Evolutionary conservation across 2,113 vertebrate genomes (phyloP), one percentile per base, ranked within the genome.

Genomic region (Podilymbus podiceps): DNA sequence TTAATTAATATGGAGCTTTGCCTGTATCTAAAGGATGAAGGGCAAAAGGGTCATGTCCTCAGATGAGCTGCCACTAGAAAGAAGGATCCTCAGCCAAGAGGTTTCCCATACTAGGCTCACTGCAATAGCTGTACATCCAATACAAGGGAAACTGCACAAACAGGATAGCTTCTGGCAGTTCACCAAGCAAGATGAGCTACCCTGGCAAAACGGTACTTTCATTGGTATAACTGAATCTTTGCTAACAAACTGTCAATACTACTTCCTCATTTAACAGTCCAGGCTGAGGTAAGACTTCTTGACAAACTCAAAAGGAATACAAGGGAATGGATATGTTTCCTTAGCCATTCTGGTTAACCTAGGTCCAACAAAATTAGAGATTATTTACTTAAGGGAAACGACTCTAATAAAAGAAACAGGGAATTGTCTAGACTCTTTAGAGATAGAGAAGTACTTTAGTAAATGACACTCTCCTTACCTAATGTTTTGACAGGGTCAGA

Each of bases 401-500:
- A 56, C 11, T 59, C 16, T 16, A n/a, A 15, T 75, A 49, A 79
- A 92, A 58, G 53, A 87, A 87, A 42, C 6, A 47, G 5, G 8
- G 8, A 69, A 38, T n/a, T 67, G 15, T 38, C 22, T 55, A 75
- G 12, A 59, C 28, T 66, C 31, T 76, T 92, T 79, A 25, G 50
- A 95, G 77, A 79, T 9, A 53, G 20, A 90, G 24, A 94, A 96
- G 92, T 74, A 89, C 1, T 77, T 84, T 52, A 68, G 20, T n/a
- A 83, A 90, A 83, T 74, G 3, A 56, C 16, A 68, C 5, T 62
- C 4, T 77, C 38, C 89, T 98, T 99, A 99, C 99, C 99, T 98
- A 98, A 93, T 15, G 99, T 99, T 98, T 98, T 99, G 91, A 99
- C 87, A 46, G 98, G 98, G 4, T 99, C 99, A 10, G 99, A 99